Conservation (phyloP, 2,113 vertebrate genomes). For the Melanocharis versteri region DNA sequence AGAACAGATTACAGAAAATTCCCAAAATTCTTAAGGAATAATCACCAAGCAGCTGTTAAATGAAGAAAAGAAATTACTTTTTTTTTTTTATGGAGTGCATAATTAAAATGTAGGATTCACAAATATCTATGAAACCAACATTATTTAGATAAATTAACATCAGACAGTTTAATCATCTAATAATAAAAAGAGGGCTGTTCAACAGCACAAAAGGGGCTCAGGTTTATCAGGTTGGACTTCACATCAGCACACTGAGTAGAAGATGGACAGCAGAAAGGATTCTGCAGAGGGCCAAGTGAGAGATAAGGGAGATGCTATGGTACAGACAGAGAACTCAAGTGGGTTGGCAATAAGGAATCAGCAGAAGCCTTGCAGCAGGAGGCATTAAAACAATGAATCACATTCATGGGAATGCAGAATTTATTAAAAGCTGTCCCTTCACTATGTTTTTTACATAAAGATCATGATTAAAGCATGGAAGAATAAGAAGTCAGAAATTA, state of each 20-base stretch:
- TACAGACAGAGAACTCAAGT: not conserved
- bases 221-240: not conserved
- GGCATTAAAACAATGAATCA: not conserved
- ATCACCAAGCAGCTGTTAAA: not conserved
- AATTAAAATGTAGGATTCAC: not conserved
- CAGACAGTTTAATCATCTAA: not conserved
- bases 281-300: not conserved
- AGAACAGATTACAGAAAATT: not conserved
- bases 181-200: not conserved
- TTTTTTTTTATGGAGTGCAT: accelerated
- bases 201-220: not conserved
- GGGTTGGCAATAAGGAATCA: not conserved
- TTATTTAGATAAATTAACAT: not conserved
- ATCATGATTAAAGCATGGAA: not conserved
- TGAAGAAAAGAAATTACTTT: not conserved
- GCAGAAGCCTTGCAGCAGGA: not conserved
- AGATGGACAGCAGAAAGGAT: not conserved
- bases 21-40: not conserved
- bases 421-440: not conserved
- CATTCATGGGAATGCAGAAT: not conserved
- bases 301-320: not conserved
- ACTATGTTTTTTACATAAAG: not conserved
- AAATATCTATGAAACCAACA: not conserved
- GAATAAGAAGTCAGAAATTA: not conserved
- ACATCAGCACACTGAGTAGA: not conserved